Evolutionary conservation across 2,888 invertebrate genomes (phyloP).

Genomic region (Eudasyphora cyanicolor): DNA sequence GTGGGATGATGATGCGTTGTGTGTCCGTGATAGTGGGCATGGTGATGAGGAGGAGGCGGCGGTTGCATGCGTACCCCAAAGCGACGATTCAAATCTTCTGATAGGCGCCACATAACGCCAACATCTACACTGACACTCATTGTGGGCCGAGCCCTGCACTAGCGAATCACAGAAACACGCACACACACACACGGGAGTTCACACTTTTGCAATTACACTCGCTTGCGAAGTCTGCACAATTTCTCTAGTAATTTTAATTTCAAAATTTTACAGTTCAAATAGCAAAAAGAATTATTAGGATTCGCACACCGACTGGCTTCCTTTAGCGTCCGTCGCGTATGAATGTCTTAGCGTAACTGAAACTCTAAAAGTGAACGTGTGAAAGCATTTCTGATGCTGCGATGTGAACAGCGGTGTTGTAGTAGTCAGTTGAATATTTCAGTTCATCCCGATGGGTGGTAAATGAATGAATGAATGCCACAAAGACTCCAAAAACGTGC

Average conservation of each 20-base stretch:
- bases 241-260: slow-evolving; percentile 17
- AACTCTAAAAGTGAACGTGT: no score
- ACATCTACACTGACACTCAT: slow-evolving; percentile 80
- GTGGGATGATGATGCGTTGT: slow-evolving; percentile 65
- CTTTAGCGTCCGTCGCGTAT: slow-evolving; percentile 65
- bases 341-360: slow-evolving; percentile 70
- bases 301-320: slow-evolving; percentile 27
- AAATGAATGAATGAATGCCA: slow-evolving; percentile 66
- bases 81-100: slow-evolving; percentile 80
- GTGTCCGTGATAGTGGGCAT: slow-evolving; percentile 60
- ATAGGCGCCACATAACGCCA: slow-evolving; percentile 81
- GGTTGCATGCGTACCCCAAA: slow-evolving; percentile 79
- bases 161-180: no score
- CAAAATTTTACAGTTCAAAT: neutral
- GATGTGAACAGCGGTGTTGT: neutral
- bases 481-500: slow-evolving; percentile 41
- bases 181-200: no score
- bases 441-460: slow-evolving; percentile 75
- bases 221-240: no score
- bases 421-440: slow-evolving; percentile 23
- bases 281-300: neutral
- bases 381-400: slow-evolving; percentile 14
- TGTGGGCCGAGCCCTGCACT: neutral
- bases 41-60: slow-evolving; percentile 71
- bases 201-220: no score